phyloP scores from a whole-genome alignment of 2,888 invertebrate genomes.

The Vanessa cardui region DNA sequence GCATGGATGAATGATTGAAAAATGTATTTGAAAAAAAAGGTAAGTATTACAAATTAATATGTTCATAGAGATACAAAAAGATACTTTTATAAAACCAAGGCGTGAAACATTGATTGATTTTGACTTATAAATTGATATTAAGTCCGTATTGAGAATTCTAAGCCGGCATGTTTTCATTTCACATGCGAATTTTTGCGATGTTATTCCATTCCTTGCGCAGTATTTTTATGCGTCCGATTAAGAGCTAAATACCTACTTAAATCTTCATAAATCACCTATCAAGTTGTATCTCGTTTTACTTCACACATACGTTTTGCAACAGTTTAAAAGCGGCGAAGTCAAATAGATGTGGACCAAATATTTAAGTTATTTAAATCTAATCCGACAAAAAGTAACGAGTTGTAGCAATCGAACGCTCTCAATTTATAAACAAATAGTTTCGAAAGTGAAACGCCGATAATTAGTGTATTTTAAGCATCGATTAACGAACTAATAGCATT shows the following conservation, averaged over 20 bases:
- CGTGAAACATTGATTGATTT: too few species aligned
- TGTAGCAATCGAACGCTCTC: constrained; percentile 18
- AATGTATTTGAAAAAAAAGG: too few species aligned
- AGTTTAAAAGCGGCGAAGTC: constrained; percentile 3
- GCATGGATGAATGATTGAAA: too few species aligned
- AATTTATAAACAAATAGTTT: constrained; percentile 37
- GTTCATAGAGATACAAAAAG: too few species aligned
- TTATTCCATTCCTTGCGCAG: background rate
- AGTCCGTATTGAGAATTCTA: too few species aligned
- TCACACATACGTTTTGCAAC: background rate
- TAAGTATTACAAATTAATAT: too few species aligned
- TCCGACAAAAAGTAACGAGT: constrained; percentile 15
- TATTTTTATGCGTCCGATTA: background rate
- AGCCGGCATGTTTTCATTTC: background rate
- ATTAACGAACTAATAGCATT: constrained; percentile 61
- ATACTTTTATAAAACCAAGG: too few species aligned
- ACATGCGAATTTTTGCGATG: background rate
- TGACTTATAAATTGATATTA: too few species aligned
- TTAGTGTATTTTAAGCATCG: constrained; percentile 62
- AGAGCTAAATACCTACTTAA: constrained; percentile 1
- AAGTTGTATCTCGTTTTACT: background rate
- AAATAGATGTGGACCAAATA: background rate
- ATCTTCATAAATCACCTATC: constrained; percentile 9
- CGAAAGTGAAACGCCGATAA: constrained; percentile 62
- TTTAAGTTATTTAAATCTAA: constrained; percentile 10